Percentiles rank a stretch among this genome's conserved stretches.
These are phyloP conservation scores for Mylabris sibirica DNA, from an alignment of 2,888 invertebrate species.

Conservation along the genomic window DNA sequence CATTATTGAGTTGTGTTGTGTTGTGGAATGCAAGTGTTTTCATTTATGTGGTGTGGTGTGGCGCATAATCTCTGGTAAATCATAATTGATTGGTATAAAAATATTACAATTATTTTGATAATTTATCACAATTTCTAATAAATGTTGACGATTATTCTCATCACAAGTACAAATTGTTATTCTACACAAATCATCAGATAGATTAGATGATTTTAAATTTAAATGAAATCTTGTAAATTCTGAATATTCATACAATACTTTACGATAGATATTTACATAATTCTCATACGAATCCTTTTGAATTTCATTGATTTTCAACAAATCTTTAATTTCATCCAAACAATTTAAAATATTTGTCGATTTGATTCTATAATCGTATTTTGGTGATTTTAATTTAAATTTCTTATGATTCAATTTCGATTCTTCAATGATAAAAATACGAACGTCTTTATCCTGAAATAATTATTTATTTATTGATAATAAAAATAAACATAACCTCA, in stretches of 20 bases:
- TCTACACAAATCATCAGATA: constrained; percentile 44
- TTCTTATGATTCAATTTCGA: background rate
- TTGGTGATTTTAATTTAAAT: constrained; percentile 12
- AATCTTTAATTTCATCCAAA: constrained; percentile 40
- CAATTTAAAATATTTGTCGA: constrained; percentile 34
- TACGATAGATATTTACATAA: constrained; percentile 37
- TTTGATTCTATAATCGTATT: background rate
- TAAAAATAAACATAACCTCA: constrained; percentile 22
- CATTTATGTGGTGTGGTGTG: no score
- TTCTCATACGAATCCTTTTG: constrained; percentile 20
- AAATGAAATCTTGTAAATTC: constrained; percentile 51
- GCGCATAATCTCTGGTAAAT: no score
- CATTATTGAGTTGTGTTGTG: no score
- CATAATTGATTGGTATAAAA: constrained; percentile 47
- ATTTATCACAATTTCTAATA: constrained; percentile 43
- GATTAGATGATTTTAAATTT: constrained; percentile 41
- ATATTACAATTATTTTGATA: constrained; percentile 39
- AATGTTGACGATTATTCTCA: constrained; percentile 45
- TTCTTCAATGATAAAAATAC: constrained; percentile 24
- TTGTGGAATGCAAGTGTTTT: no score
- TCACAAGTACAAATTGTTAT: constrained; percentile 41
- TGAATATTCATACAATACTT: constrained; percentile 46
- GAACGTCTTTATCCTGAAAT: constrained; percentile 45
- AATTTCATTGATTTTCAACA: background rate
- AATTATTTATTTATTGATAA: constrained; percentile 11